Base-by-base conservation (phyloP, 2,113 vertebrate species). In the Vicugna pacos region DNA sequence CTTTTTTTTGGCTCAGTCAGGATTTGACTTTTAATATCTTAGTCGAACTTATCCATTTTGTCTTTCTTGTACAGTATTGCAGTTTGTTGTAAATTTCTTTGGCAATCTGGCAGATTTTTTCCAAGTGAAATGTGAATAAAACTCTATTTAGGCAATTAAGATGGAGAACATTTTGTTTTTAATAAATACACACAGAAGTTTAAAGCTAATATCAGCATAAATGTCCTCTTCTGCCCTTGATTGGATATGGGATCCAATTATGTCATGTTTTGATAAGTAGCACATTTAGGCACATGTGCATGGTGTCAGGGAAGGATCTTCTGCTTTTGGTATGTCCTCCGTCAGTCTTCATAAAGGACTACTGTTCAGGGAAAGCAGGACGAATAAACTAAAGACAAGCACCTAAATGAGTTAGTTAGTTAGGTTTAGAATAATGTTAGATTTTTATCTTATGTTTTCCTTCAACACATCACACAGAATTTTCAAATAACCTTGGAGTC, bases 1-100 rank as follows among this genome's bases (percentile, higher is more conserved):
- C 28, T 32, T 14, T 73, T 69, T 92, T 20, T 85, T 91, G 26
- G 7, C 50, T 86, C 32, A 91, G 50, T 86, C 30, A 75, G 67
- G 50, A 26, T 85, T 77, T 75, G 35, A 79, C 52, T 95, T 85
- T 88, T n/a, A 94, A 35, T 28, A 54, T 86, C 38, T 82, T 28
- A 50, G 0, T 19, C 50, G 32, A 95, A 62, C 32, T 72, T 79
- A 26, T 38, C 19, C 8, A 38, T 60, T n/a, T 14, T 52, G 14
- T 3, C 7, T 89, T 3, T 91, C 26, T 6, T 12, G 11, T 48
- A 8, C 2, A 73, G 32, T 38, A 70, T 6, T 87, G 10, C 3
- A n/a, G 22, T 38, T 92, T 92, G 32, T 60, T 85, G 10, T 77
- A 58, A 83, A 35, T 92, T 65, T 65, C 42, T 70, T 85, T 14